Percentiles rank a stretch among this genome's conserved stretches.
These are phyloP conservation scores for Bryconaethiops microstoma DNA, from an alignment of 2,797 vertebrate genomes.

Conservation along the genomic window DNA sequence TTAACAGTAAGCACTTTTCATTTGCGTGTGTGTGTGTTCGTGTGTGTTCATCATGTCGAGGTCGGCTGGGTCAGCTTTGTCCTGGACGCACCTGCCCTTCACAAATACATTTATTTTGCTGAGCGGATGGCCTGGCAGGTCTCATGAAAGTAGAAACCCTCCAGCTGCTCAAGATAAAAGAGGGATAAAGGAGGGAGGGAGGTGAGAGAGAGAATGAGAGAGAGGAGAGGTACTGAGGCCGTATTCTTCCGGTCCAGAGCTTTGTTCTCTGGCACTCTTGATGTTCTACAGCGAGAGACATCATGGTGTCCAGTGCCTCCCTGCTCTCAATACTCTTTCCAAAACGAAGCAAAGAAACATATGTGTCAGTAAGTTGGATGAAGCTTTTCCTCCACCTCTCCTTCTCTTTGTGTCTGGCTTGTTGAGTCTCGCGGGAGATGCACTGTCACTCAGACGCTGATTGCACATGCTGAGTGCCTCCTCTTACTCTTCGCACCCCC, in stretches of 20 bases:
- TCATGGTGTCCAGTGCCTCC: neutral
- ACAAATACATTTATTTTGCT: slow-evolving; percentile 29
- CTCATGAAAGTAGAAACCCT: slow-evolving; percentile 44
- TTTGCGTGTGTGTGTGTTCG: too few species aligned
- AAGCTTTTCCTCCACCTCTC: slow-evolving; percentile 15
- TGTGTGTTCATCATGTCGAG: neutral
- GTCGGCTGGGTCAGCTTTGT: slow-evolving; percentile 25
- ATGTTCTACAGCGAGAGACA: neutral
- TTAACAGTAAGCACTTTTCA: too few species aligned
- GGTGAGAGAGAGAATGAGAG: neutral
- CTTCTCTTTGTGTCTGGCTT: slow-evolving; percentile 50
- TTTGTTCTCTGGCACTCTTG: neutral
- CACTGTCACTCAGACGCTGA: slow-evolving; percentile 44
- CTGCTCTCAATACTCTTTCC: neutral
- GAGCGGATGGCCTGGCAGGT: slow-evolving; percentile 17
- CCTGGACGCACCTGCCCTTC: slow-evolving; percentile 28
- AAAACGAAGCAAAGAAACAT: slow-evolving; percentile 9
- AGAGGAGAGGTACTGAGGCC: neutral
- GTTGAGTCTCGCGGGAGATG: slow-evolving; percentile 41
- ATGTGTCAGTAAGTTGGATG: neutral
- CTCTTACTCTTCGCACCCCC: slow-evolving; percentile 24
- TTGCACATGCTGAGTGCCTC: slow-evolving; percentile 29
- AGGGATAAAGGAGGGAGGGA: neutral
- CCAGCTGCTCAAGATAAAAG: slow-evolving; percentile 45
- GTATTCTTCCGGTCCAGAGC: neutral